Base-by-base conservation (phyloP, 2,113 vertebrate genomes). In the Silurus glanis region DNA sequence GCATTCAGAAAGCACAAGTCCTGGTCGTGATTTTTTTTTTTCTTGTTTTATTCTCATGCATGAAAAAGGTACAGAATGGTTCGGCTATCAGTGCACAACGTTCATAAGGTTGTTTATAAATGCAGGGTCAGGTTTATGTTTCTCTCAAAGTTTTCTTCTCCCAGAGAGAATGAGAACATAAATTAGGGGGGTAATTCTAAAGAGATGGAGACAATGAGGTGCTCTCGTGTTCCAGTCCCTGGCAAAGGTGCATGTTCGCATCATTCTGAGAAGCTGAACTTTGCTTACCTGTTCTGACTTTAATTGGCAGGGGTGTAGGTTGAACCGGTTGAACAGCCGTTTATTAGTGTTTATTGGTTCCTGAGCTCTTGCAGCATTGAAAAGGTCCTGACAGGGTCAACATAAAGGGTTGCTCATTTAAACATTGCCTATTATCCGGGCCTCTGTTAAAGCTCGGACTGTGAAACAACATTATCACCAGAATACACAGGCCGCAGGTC, bases 141-240 rank as follows among this genome's bases (percentile, higher is more conserved):
- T 89, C 81, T 88, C 76, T 47, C 82, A 84, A 67, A 62, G 9
- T 83, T 81, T 83, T 82, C 47, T 80, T 47, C 83, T 64, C 59
- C 79, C 16, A 8, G 47, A 69, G 47, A 69, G 66, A 84, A 78
- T 23, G 47, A 69, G 59, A 81, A 82, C 74, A 25, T 67, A 81
- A 79, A 64, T 69, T 82, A 79, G 9, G 23, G 23, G 74, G 74
- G 79, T 49, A 21, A 80, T 47, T 84, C 66, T 85, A 76, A 37
- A 79, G 51, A 61, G 47, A 59, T 2, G 47, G 23, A 84, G 86
- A 89, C 83, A 87, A 80, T 72, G 55, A 49, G 51, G 67, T 10
- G 81, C 0, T 92, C 89, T 94, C 91, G 69, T 21, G 59, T 94
- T 93, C 92, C 93, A 89, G 67, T 71, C 59, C 9, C 23, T 85